These are phyloP conservation scores for Cyrtorhinus lividipennis DNA, from an alignment of 1,140 invertebrate species.

Conservation along the genomic window DNA sequence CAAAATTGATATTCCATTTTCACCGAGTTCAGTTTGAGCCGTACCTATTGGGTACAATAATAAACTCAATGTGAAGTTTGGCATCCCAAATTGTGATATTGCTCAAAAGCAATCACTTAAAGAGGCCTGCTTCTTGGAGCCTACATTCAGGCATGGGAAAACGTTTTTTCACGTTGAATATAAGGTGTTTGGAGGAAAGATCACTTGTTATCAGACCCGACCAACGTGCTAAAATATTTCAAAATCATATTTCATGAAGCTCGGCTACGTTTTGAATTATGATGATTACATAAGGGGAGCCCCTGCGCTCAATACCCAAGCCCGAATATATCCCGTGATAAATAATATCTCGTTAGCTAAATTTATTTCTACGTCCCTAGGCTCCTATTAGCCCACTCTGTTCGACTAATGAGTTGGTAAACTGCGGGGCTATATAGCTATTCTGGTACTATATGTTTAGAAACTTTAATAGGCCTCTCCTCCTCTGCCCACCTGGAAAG, in stretches of 20 bases:
- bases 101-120: too few relatives aligned
- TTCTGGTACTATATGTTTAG: neutral
- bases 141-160: too few relatives aligned
- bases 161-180: too few relatives aligned
- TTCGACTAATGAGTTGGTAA: neutral
- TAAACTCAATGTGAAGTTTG: too few relatives aligned
- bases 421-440: neutral
- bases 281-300: neutral
- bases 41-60: too few relatives aligned
- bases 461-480: neutral
- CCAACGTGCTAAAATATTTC: neutral
- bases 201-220: too few relatives aligned
- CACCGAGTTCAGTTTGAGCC: too few relatives aligned
- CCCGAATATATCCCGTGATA: neutral
- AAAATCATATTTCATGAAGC: neutral
- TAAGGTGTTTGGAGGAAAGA: too few relatives aligned
- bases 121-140: too few relatives aligned
- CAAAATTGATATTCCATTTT: too few relatives aligned
- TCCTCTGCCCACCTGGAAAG: neutral
- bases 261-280: neutral
- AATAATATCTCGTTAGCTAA: neutral
- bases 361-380: neutral
- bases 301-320: neutral
- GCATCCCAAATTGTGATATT: too few relatives aligned
- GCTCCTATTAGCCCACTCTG: neutral